Percentiles rank a stretch among this genome's conserved stretches.
These are phyloP conservation scores for Xenopus petersii DNA, from an alignment of 2,797 vertebrate species.

Conservation along the genomic window DNA sequence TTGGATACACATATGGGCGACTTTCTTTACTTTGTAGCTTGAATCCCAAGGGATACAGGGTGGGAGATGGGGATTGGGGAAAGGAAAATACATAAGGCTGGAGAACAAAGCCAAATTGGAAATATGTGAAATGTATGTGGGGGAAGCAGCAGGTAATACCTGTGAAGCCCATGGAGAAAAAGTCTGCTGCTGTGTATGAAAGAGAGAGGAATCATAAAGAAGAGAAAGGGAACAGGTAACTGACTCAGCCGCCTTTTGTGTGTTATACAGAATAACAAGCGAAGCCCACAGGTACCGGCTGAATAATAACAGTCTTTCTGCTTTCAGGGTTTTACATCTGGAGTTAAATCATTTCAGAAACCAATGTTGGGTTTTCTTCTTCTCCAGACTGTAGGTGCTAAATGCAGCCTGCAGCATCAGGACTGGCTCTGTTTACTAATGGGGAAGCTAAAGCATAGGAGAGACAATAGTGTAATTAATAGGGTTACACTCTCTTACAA, in stretches of 20 bases:
- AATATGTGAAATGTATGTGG: slow-evolving; percentile 29
- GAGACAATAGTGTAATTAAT: too few species aligned
- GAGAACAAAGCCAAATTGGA: slow-evolving; percentile 30
- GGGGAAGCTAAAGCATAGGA: too few species aligned
- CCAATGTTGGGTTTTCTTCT: too few species aligned
- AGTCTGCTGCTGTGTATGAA: slow-evolving; percentile 13
- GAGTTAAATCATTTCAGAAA: too few species aligned
- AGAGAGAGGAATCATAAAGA: not conserved
- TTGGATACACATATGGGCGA: too few species aligned
- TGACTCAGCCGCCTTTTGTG: slow-evolving; percentile 5
- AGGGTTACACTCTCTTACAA: too few species aligned
- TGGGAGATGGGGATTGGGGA: not conserved
- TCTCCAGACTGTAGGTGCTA: too few species aligned
- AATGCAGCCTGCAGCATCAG: too few species aligned
- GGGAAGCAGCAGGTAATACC: slow-evolving; percentile 20
- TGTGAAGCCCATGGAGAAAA: slow-evolving; percentile 18
- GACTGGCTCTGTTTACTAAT: too few species aligned
- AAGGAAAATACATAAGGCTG: not conserved
- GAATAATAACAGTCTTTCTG: slow-evolving; percentile 3
- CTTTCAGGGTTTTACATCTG: not conserved
- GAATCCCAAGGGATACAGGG: too few species aligned
- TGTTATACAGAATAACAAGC: slow-evolving; percentile 16
- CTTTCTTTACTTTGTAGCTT: too few species aligned
- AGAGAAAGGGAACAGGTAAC: not conserved
- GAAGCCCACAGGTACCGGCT: not conserved